Evolutionary conservation across 2,113 vertebrate genomes (phyloP), one percentile per base, ranked within the genome.

Genomic region (Amblyornis subalaris): DNA sequence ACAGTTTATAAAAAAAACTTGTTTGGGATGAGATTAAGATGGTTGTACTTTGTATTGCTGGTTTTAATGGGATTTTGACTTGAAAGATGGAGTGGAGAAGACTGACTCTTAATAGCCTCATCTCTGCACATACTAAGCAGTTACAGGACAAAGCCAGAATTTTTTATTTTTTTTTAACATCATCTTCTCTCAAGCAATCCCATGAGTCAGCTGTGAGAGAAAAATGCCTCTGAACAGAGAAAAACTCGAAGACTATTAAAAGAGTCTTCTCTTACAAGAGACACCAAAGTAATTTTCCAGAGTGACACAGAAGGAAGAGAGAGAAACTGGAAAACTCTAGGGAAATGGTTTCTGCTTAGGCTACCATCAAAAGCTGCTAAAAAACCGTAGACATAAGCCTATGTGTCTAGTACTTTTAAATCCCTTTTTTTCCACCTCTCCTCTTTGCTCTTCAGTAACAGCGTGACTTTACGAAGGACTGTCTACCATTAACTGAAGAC

Each of bases 281-380:
- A 82, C 57, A 95, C 72, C 38, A 72, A 83, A 93, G 77, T 65
- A 89, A 91, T 94, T 69, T 96, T 64, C 69, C 83, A 80, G 81
- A 91, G 24, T 48, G 45, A 14, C 66, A 61, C 24, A 82, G 44
- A 90, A 88, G 53, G 58, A 85, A 80, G 47, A 64, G 17, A 21
- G 4, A 90, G 65, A 89, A 87, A 76, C n/a, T 57, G 23, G n/a
- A 77, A 84, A 62, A 84, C 61, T 74, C 80, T 4, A 29, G 51
- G 72, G 84, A 74, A 84, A 89, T 22, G 5, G 48, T 73, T 90
- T 88, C 67, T 90, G 60, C 89, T 90, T 47, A 80, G 76, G 80
- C 77, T 79, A 92, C 80, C 60, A 92, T 51, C 60, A 95, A 89
- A 94, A 84, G 69, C 80, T 54, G 23, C 60, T 84, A 80, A 91